Evolutionary conservation across 2,797 vertebrate species (phyloP), one percentile per base, ranked within the genome.

Genomic region (Pyrocephalus nanus): DNA sequence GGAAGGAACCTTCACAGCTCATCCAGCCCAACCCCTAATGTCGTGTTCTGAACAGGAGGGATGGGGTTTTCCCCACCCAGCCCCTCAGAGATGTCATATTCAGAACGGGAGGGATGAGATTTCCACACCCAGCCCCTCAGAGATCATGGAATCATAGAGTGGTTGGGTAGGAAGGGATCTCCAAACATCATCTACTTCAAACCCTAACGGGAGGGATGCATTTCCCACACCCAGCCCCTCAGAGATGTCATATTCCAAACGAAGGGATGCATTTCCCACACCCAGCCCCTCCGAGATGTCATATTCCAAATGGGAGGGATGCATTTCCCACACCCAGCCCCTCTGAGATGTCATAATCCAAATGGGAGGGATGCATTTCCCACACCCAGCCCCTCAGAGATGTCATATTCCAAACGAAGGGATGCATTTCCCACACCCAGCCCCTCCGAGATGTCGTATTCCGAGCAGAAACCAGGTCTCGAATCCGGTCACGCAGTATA

Each of bases 401-500:
- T 21, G 2, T 1, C 50, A 5, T 19, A 45, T 34, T 54, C 40
- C 54, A 16, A 34, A 21, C 1, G 8, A 18, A 30, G 23, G 12
- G 12, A 54, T 20, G 22, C 0, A 1, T 36, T 79, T 34, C 32
- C 62, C 70, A 11, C 47, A 36, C 5, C 15, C 73, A 34, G 71
- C 36, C 11, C 23, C 48, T 17, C 11, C 6, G 73, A 43, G 34
- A 57, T 32, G 34, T 10, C 1, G 0, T 14, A 65, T 40, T 65
- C 55, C 0, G 0, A 76, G 53, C 51, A 53, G 32, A 91, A 80
- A 60, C 10, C 74, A 60, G 60, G 77, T 55, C 80, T 88, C 36
- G 4, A 6, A 29, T 81, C 60, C 0, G 0, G 42, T 15, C 76
- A 10, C 2, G 50, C 14, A 2, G 23, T 29, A 0, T 47, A 72